phyloP scores from a whole-genome alignment of 2,113 vertebrate genomes.

The Sander lucioperca region DNA sequence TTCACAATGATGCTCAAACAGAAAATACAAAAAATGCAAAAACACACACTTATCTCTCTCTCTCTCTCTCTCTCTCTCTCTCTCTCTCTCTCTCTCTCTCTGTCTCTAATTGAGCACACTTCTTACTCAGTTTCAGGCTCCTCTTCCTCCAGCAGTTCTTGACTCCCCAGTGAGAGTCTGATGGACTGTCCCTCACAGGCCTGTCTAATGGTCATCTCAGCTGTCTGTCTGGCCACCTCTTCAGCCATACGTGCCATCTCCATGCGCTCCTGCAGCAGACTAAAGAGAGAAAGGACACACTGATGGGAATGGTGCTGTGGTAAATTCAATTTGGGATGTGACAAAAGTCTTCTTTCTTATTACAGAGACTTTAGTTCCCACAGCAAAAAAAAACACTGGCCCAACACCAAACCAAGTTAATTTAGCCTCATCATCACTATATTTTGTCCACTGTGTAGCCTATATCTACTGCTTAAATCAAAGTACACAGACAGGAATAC shows the following conservation, averaged over 20 bases:
- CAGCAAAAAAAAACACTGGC: not conserved
- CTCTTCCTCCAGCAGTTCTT: conserved; percentile 69
- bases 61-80: not conserved
- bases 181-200: conserved; percentile 71
- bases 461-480: not conserved
- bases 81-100: not conserved
- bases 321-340: not conserved
- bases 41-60: no score
- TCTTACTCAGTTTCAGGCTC: conserved; percentile 68
- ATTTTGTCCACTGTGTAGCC: not conserved
- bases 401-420: not conserved
- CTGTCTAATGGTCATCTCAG: conserved; percentile 80
- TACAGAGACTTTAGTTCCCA: not conserved
- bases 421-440: not conserved
- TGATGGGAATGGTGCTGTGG: not conserved
- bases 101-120: not conserved
- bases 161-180: conserved; percentile 75
- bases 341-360: not conserved
- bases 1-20: not conserved
- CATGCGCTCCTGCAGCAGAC: conserved; percentile 74
- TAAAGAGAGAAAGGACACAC: conserved; percentile 28
- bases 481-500: not conserved
- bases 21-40: no score
- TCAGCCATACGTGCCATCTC: conserved; percentile 79
- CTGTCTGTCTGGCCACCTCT: conserved; percentile 80